Evolutionary conservation across 2,797 vertebrate genomes (phyloP).

Genomic region (Etheostoma perlongum): DNA sequence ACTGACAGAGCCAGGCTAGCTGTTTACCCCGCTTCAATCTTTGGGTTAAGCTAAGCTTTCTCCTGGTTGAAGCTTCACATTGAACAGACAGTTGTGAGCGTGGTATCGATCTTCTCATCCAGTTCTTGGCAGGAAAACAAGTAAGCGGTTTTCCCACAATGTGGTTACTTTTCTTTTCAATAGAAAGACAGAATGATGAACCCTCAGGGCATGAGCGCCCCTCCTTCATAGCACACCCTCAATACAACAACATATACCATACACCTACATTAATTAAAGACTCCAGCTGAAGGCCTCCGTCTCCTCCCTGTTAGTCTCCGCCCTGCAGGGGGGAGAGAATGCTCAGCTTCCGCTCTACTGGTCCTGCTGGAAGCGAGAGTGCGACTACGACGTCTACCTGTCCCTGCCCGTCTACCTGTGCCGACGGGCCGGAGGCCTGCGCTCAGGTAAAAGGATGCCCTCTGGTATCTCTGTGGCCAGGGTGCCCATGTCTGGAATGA

Average conservation of each 20-base stretch:
- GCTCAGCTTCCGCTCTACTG: conserved; percentile 88
- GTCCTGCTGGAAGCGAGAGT: conserved; percentile 90
- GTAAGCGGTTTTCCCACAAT: neutral
- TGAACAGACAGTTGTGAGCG: neutral
- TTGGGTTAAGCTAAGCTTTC: neutral
- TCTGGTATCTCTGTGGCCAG: conserved; percentile 59
- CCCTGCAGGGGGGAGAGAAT: conserved; percentile 86
- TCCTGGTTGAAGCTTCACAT: neutral
- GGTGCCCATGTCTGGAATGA: conserved; percentile 71
- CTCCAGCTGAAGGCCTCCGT: conserved; percentile 76
- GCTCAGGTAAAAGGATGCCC: conserved; percentile 85
- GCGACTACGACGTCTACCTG: conserved; percentile 90
- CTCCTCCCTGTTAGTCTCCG: conserved; percentile 85
- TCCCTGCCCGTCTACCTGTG: conserved; percentile 89
- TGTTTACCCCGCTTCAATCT: neutral
- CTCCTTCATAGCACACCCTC: neutral
- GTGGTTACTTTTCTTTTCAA: neutral
- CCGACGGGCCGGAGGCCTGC: conserved; percentile 87
- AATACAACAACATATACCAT: conserved; percentile 16
- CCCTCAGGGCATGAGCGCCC: neutral
- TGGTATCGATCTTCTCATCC: neutral
- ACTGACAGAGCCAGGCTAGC: neutral
- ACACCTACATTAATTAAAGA: conserved; percentile 44
- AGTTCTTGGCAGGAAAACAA: neutral
- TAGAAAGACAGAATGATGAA: neutral